Evolutionary conservation across 2,797 vertebrate genomes (phyloP).

Genomic region (Gymnodraco acuticeps): DNA sequence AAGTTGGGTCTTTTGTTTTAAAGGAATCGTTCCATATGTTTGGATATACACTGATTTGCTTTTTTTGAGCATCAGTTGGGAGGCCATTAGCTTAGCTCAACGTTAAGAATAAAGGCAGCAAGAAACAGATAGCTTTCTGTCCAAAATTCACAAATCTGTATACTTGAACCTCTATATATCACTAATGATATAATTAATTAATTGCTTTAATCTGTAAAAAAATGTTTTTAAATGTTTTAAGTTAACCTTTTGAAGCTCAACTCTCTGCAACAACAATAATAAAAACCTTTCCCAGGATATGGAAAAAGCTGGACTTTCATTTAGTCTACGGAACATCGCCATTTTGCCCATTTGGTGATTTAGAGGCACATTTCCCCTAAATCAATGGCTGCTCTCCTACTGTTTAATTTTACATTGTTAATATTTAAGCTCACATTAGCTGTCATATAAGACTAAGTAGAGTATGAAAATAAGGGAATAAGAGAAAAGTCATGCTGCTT

Average conservation of each 20-base stretch:
- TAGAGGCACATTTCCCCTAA: background rate
- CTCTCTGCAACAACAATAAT: background rate
- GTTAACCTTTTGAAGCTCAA: background rate
- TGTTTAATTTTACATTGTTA: constrained; percentile 7
- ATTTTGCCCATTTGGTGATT: background rate
- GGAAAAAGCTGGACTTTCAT: background rate
- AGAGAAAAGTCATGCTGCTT: background rate
- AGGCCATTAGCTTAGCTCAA: background rate
- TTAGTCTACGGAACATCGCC: background rate
- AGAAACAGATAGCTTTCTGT: background rate
- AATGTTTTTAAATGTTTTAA: background rate
- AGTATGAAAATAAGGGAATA: background rate
- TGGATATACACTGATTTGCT: background rate
- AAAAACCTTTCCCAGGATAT: background rate
- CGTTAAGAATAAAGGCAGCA: background rate
- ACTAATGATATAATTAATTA: background rate
- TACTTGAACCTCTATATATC: background rate
- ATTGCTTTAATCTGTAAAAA: too few relatives aligned
- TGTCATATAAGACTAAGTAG: background rate
- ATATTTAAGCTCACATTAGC: constrained; percentile 19
- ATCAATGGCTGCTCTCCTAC: background rate
- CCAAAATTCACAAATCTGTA: background rate
- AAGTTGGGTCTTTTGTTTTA: background rate
- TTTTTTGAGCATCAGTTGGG: background rate
- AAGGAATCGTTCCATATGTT: background rate